Conservation (phyloP, 2,797 vertebrate genomes). For the Argentina silus region DNA sequence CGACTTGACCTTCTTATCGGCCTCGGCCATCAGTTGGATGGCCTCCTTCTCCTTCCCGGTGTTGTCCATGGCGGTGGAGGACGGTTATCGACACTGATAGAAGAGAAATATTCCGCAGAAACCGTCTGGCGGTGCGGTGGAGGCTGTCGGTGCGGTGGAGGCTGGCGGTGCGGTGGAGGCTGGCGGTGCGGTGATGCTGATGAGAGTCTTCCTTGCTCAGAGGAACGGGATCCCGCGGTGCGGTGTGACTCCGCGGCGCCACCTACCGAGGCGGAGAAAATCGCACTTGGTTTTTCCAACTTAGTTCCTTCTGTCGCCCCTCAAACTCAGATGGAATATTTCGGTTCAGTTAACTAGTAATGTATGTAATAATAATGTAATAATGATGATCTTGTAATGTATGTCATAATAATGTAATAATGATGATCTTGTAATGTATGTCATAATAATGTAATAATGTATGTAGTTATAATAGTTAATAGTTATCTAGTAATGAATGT, state of each 20-base stretch:
- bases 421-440: no score
- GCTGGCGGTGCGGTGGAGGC: background rate
- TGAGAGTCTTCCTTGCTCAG: background rate
- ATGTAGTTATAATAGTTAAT: no score
- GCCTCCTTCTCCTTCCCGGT: conserved; percentile 95
- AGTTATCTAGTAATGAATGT: no score
- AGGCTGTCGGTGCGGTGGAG: background rate
- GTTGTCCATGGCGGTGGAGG: conserved; percentile 82
- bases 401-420: no score
- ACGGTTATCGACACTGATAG: background rate
- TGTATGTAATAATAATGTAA: no score
- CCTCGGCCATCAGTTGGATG: conserved; percentile 95
- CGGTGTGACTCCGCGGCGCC: background rate
- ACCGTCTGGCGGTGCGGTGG: background rate
- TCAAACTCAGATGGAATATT: no score
- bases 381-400: no score
- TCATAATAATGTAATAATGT: no score
- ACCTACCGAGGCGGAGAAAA: background rate
- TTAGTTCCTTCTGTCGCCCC: no score
- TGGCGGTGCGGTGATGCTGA: background rate
- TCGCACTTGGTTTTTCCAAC: no score
- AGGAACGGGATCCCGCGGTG: no score
- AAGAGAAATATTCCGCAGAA: background rate
- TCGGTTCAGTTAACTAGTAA: no score
- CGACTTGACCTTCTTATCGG: conserved; percentile 94